These are phyloP conservation scores for Drosophila arawakana DNA, from an alignment of 1,140 invertebrate species.

Conservation along the genomic window DNA sequence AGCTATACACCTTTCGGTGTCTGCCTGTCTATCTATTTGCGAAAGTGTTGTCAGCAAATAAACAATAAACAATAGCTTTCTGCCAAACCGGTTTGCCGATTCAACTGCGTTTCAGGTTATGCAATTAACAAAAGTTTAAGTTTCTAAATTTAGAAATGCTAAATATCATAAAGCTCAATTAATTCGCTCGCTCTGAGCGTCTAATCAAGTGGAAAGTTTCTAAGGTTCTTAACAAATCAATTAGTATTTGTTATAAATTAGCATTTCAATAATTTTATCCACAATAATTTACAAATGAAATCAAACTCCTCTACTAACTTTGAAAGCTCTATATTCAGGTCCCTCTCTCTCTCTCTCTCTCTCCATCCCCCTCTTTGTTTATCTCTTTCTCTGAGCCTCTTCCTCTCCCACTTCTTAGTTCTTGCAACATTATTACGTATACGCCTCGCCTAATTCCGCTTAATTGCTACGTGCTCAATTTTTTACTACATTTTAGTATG, in stretches of 20 bases:
- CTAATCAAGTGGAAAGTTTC: slow-evolving; percentile 37
- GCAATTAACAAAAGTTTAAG: slow-evolving; percentile 40
- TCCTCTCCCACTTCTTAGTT: neutral
- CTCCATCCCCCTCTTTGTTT: neutral
- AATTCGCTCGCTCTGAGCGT: slow-evolving; percentile 39
- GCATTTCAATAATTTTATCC: too few relatives aligned
- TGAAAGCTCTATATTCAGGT: neutral
- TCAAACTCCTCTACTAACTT: neutral
- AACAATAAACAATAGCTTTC: slow-evolving; percentile 34
- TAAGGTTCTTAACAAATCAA: neutral
- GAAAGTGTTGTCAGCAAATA: slow-evolving; percentile 48
- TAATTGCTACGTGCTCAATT: slow-evolving; percentile 48
- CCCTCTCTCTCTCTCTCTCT: neutral
- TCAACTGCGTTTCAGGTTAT: slow-evolving; percentile 51
- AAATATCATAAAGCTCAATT: slow-evolving; percentile 34
- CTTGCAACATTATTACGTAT: slow-evolving; percentile 50
- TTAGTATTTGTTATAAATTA: too few relatives aligned
- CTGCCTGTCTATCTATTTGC: slow-evolving; percentile 24
- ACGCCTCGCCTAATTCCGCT: slow-evolving; percentile 37
- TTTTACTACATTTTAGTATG: neutral
- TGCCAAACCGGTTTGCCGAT: slow-evolving; percentile 10
- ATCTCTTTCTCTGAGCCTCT: neutral
- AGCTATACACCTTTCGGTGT: slow-evolving; percentile 8
- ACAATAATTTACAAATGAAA: too few relatives aligned
- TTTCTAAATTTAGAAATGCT: slow-evolving; percentile 49